Evolutionary conservation across 2,113 vertebrate species (phyloP), one percentile per base, ranked within the genome.

Genomic region (Hemiprocne comata): DNA sequence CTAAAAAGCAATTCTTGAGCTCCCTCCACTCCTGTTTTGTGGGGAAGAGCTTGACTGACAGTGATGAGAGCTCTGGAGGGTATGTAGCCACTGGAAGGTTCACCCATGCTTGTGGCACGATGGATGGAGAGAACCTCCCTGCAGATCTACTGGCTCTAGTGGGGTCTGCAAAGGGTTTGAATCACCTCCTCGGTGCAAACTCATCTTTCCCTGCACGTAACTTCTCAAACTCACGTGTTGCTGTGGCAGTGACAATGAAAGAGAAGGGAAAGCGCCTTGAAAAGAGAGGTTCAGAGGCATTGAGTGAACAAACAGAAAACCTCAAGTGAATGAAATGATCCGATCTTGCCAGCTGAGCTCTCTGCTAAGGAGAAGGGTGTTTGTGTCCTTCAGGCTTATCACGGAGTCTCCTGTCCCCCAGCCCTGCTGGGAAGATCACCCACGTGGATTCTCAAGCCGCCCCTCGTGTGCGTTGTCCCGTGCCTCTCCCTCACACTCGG

Each of bases 341-440:
- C 24, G 17, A 71, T 16, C 73, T n/a, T 48, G 57, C 64, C 82
- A 88, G 85, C 48, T n/a, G 90, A 61, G 76, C 2, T 34, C 67
- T 60, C 33, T 84, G 73, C 84, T 15, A 18, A 57, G 71, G 74
- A 17, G 14, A 70, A 42, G 69, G 65, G 2, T 57, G 86, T 84
- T 64, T 60, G 80, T 92, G 73, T 90, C 89, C 89, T 25, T 62
- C 86, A 84, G 91, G 70, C 85, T 21, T 5, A 53, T 85, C 94
- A 76, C 11, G 10, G 95, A 31, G 66, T 86, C 83, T 88, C 89
- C 90, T 5, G 84, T 40, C 13, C 51, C 75, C 83, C 71, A 17
- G 80, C 51, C 51, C 76, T 36, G 58, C 75, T 79, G 85, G 92
- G 88, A 85, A 55, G 90, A 74, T 80, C 94, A 69, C 91, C 94